Conservation (phyloP, 2,888 invertebrate species). For the Eurytoma adleriae region DNA sequence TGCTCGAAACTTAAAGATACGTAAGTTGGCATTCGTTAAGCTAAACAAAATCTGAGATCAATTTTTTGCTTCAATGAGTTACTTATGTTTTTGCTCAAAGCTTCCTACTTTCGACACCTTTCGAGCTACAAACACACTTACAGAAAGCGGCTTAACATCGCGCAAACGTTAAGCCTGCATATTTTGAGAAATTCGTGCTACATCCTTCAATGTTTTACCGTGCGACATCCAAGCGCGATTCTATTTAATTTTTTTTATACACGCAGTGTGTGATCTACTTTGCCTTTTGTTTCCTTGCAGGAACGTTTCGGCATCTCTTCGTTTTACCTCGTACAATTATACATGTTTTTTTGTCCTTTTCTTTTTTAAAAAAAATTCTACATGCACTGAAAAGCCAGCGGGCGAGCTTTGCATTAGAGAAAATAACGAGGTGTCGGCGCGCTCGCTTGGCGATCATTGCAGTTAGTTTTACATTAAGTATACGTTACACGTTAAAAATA, state of each 20-base stretch:
- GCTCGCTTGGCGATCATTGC: conserved; percentile 44
- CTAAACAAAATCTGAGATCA: conserved; percentile 41
- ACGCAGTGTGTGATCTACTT: conserved; percentile 26
- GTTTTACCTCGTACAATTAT: conserved; percentile 15
- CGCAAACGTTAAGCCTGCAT: neutral
- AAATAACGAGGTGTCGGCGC: conserved; percentile 49
- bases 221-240: conserved; percentile 38
- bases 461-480: conserved; percentile 53
- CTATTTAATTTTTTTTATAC: conserved; percentile 35
- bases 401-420: conserved; percentile 48
- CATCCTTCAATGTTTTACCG: conserved; percentile 8
- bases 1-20: conserved; percentile 16
- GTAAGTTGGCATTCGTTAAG: conserved; percentile 29
- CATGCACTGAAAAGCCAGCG: conserved; percentile 37
- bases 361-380: conserved; percentile 49
- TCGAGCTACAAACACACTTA: conserved; percentile 39
- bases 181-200: conserved; percentile 25
- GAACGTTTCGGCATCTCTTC: conserved; percentile 12
- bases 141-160: neutral
- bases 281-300: conserved; percentile 9
- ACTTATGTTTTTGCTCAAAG: conserved; percentile 15
- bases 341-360: conserved; percentile 1
- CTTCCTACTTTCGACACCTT: conserved; percentile 36
- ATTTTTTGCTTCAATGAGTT: neutral
- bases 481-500: conserved; percentile 57